phyloP scores from a whole-genome alignment of 2,888 invertebrate genomes.

The Allacma fusca region DNA sequence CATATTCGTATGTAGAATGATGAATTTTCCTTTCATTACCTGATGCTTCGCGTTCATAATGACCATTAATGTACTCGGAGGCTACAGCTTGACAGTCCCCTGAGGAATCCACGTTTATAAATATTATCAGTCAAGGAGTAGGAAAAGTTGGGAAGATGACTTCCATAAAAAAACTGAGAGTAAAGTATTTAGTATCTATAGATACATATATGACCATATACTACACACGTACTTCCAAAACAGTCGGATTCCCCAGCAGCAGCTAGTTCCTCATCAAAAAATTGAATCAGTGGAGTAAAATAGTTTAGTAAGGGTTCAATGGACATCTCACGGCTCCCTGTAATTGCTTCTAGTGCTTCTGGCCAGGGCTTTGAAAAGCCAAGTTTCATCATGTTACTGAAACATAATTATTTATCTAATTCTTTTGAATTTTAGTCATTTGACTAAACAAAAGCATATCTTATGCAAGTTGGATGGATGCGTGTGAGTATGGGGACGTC shows the following conservation, averaged over 20 bases:
- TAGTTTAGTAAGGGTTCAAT: conserved; percentile 63
- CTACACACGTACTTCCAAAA: conserved; percentile 52
- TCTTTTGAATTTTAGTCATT: neutral
- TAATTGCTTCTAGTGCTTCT: conserved; percentile 65
- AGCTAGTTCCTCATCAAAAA: conserved; percentile 60
- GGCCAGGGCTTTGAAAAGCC: conserved; percentile 66
- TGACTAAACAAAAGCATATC: neutral
- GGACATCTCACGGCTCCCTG: conserved; percentile 64
- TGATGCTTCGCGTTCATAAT: conserved; percentile 22
- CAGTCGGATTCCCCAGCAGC: conserved; percentile 61
- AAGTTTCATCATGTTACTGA: conserved; percentile 64
- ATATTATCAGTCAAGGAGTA: neutral
- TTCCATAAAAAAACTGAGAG: neutral
- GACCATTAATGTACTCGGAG: conserved; percentile 26
- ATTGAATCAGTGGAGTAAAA: conserved; percentile 63
- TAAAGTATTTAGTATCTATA: too few species aligned
- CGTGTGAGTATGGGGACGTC: too few species aligned
- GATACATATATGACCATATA: neutral
- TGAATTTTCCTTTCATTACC: conserved; percentile 19
- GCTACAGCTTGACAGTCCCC: conserved; percentile 34
- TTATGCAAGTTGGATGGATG: too few species aligned
- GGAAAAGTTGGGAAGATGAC: neutral
- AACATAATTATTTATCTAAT: conserved; percentile 52
- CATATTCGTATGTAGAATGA: neutral
- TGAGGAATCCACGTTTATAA: neutral